Conservation (phyloP, 64 coral and sea anemone species). For the Astreopora myriophthalma region DNA sequence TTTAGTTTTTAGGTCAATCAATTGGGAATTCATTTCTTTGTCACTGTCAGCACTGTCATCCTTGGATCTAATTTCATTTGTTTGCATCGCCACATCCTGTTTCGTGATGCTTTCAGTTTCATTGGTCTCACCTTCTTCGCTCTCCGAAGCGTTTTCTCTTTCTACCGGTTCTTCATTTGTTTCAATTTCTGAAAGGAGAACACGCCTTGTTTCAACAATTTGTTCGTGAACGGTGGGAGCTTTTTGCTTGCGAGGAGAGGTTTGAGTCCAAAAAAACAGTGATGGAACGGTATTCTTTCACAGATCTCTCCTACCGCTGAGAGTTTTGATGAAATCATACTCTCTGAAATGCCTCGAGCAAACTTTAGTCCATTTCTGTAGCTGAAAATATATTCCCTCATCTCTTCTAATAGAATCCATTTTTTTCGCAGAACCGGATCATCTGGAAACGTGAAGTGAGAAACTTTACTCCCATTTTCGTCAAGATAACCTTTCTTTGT, state of each 20-base stretch:
- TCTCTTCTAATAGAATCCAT: neutral
- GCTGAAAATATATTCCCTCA: neutral
- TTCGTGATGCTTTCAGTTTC: neutral
- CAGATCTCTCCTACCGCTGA: neutral
- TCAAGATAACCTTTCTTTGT: neutral
- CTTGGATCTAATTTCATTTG: neutral
- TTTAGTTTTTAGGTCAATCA: neutral
- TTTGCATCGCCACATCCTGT: neutral
- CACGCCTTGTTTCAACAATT: neutral
- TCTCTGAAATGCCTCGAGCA: slow-evolving; percentile 10
- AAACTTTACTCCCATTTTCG: neutral
- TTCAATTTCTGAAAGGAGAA: neutral
- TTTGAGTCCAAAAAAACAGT: neutral
- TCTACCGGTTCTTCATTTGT: neutral
- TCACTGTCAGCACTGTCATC: neutral
- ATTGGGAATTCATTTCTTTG: neutral
- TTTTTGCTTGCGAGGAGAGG: neutral
- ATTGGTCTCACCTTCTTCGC: neutral
- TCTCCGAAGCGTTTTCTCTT: neutral
- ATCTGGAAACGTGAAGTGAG: neutral
- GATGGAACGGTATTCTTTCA: neutral
- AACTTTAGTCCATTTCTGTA: neutral
- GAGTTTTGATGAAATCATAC: neutral
- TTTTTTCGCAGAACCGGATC: neutral
- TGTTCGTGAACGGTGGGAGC: neutral